A percentile compares a stretch with the other conserved stretches of the same genome.
Conservation (phyloP, 2,888 invertebrate species). For the Cantharis nigra region DNA sequence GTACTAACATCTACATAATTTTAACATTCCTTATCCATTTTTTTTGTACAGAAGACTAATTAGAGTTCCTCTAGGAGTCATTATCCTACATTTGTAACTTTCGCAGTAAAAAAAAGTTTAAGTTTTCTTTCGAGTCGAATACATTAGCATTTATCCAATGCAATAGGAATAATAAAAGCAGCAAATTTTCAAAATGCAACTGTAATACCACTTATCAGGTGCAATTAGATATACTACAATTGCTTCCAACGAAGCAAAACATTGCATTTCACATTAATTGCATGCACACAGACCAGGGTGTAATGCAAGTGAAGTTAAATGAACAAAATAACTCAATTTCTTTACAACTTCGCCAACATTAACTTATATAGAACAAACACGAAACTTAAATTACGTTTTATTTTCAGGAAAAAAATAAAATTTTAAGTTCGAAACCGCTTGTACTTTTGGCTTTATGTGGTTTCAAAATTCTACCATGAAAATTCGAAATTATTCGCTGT, state of each 20-base stretch:
- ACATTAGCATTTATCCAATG: constrained; percentile 27
- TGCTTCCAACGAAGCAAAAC: constrained; percentile 9
- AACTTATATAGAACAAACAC: neutral
- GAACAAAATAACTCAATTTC: neutral
- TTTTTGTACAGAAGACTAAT: constrained; percentile 25
- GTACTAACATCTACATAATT: constrained; percentile 28
- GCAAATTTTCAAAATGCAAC: constrained; percentile 15
- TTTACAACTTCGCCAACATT: neutral
- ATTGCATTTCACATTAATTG: constrained; percentile 30
- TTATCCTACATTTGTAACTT: constrained; percentile 31
- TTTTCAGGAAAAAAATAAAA: neutral
- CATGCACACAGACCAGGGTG: constrained; percentile 6
- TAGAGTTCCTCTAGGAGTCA: constrained; percentile 26
- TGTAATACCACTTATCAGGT: constrained; percentile 17
- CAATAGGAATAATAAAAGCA: constrained; percentile 14
- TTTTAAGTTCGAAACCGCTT: neutral
- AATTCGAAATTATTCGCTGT: neutral
- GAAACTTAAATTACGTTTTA: neutral
- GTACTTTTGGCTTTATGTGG: neutral
- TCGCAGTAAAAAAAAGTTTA: constrained; percentile 24
- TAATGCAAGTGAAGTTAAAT: constrained; percentile 12
- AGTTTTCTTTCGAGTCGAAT: constrained; percentile 18
- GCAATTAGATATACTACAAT: constrained; percentile 25
- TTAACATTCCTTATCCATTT: constrained; percentile 29
- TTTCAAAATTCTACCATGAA: neutral